Base-by-base conservation (phyloP, 2,888 invertebrate genomes). In the Arctia plantaginis region DNA sequence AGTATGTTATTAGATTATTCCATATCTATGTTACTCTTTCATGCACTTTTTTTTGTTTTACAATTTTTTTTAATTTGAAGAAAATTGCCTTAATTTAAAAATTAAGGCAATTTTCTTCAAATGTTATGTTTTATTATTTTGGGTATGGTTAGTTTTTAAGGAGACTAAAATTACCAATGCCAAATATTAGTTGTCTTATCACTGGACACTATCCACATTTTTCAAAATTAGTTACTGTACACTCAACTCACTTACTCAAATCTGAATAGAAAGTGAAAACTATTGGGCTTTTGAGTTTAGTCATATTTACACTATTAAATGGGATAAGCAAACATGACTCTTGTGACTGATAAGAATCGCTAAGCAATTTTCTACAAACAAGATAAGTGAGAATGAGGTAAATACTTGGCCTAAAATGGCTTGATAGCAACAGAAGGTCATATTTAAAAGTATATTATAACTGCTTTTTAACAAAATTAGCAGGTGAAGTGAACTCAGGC, bases 341-440 rank as follows among this genome's bases (percentile, higher is more conserved):
- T 76, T 44, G 51, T 80, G 80, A 81, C 81, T 84, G 84, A 85
- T 85, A 84, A 80, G 68, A 70, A 47, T 44, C 35, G 55, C 55
- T 74, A 78, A 77, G 70, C 71, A 77, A 73, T 81, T 76, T 68
- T n/a, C 55, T 39, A 35, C 55, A 6, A 59, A 33, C 41, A 18
- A 82, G 78, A 80, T 76, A 83, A 77, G 67, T 66, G 65, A 75
- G 44, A 74, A 77, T 76, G 77, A 78, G 76, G 74, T 79, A 78
- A 80, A 74, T 71, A 71, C 39, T 62, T 74, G 75, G 72, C 85
- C 81, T 78, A 68, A 62, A 75, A 68, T 39, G 33, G 66, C 64
- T 12, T 59, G 59, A 41, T 69, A 65, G 47, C 41, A 3, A 55
- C 27, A 59, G 64, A 44, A 70, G 72, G 66, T 76, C 72, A 70